Evolutionary conservation across 2,888 invertebrate species (phyloP).

Genomic region (Heteromyza rotundicornis): DNA sequence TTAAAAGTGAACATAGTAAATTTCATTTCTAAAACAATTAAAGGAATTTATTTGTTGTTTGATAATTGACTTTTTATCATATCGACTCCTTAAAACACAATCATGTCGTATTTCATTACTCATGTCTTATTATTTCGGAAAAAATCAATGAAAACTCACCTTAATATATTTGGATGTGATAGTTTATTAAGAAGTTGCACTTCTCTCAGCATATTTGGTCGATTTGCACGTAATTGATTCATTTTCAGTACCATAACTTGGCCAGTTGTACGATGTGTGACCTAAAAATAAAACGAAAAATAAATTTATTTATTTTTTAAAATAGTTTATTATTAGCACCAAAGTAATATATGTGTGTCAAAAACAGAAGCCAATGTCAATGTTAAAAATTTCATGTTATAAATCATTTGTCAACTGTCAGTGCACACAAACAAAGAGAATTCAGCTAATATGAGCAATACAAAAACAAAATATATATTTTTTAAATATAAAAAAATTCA

Average conservation of each 20-base stretch:
- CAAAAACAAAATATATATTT: background rate
- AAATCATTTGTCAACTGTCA: slow-evolving; percentile 13
- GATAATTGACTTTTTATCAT: too few species aligned
- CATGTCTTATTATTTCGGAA: too few species aligned
- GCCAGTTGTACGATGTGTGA: slow-evolving; percentile 89
- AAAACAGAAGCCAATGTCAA: slow-evolving; percentile 13
- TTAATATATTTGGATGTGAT: slow-evolving; percentile 92
- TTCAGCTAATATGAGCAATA: background rate
- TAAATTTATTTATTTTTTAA: slow-evolving; percentile 6
- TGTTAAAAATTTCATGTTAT: slow-evolving; percentile 8
- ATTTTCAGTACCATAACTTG: slow-evolving; percentile 97
- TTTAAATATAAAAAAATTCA: background rate
- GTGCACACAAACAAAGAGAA: background rate
- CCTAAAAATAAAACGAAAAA: slow-evolving; percentile 67
- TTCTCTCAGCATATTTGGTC: slow-evolving; percentile 95
- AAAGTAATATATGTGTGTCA: slow-evolving; percentile 14
- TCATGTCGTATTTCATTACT: too few species aligned
- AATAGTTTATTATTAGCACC: background rate
- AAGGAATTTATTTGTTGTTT: too few species aligned
- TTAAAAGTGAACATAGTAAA: too few species aligned
- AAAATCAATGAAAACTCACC: slow-evolving; percentile 67
- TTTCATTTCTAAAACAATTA: too few species aligned
- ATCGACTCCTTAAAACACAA: too few species aligned
- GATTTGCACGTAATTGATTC: slow-evolving; percentile 92
- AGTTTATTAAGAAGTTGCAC: slow-evolving; percentile 96